Percentiles rank a stretch among this genome's conserved stretches.
Conservation (phyloP, 2,797 vertebrate species). For the Chelon labrosus region DNA sequence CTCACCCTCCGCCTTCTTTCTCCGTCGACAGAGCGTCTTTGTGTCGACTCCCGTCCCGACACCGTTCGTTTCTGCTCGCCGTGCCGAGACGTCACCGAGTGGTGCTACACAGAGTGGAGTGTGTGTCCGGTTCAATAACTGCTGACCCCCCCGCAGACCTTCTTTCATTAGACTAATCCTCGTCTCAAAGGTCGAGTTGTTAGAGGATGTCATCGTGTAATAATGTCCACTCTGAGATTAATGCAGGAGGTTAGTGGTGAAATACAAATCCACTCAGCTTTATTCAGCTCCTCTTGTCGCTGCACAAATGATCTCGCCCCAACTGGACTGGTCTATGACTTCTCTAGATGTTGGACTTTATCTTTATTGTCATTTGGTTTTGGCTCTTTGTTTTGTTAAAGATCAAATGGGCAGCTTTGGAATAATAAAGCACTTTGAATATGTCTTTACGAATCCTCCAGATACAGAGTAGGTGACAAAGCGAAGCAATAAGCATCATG, state of each 20-base stretch:
- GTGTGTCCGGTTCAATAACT: conserved; percentile 32
- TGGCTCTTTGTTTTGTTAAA: not conserved
- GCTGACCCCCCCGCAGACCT: conserved; percentile 39
- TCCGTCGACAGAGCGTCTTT: conserved; percentile 48
- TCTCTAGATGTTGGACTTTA: not conserved
- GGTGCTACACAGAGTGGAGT: conserved; percentile 43
- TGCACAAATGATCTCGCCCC: not conserved
- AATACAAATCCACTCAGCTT: conserved; percentile 20
- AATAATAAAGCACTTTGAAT: not conserved
- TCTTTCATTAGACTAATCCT: conserved; percentile 53
- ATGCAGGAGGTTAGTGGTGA: not conserved
- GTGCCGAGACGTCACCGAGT: conserved; percentile 58
- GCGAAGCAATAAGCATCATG: too few species aligned
- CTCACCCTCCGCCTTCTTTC: conserved; percentile 40
- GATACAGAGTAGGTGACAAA: not conserved
- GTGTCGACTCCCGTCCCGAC: conserved; percentile 22
- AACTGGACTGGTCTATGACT: not conserved
- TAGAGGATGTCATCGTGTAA: conserved; percentile 34
- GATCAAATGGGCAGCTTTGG: not conserved
- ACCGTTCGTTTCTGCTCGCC: conserved; percentile 47
- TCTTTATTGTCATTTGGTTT: not conserved
- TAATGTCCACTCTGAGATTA: conserved; percentile 31
- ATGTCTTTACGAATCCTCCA: not conserved
- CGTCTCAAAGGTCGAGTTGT: conserved; percentile 49
- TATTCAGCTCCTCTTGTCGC: not conserved